Evolutionary conservation across 1,140 invertebrate species (phyloP).

Genomic region (Papilio glaucus): DNA sequence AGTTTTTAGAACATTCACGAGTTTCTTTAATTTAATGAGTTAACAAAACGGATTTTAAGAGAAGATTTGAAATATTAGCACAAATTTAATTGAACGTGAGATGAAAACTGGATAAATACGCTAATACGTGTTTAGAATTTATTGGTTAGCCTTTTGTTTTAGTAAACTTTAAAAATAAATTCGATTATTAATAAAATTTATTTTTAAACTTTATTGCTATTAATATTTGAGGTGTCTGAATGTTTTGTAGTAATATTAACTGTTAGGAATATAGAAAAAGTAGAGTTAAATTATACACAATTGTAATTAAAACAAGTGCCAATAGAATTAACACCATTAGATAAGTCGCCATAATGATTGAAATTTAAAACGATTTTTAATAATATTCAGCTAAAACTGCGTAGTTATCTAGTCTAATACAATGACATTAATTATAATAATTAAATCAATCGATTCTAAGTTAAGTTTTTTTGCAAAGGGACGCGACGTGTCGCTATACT

Average conservation of each 20-base stretch:
- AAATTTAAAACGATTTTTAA: too few relatives aligned
- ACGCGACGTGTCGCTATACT: too few relatives aligned
- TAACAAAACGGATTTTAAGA: background rate
- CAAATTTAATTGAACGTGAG: conserved; percentile 27
- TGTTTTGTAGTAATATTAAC: conserved; percentile 16
- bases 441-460: too few relatives aligned
- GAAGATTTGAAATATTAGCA: conserved; percentile 16
- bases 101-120: conserved; percentile 8
- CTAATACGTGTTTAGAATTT: background rate
- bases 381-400: too few relatives aligned
- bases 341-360: background rate
- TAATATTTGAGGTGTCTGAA: background rate
- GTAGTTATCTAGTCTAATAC: too few relatives aligned
- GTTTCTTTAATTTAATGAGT: background rate
- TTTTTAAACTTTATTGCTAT: background rate
- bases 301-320: conserved; percentile 52
- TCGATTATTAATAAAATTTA: background rate
- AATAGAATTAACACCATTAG: conserved; percentile 59
- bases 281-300: conserved; percentile 38
- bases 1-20: background rate
- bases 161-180: conserved; percentile 11
- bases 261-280: conserved; percentile 1
- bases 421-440: too few relatives aligned
- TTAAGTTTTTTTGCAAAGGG: too few relatives aligned
- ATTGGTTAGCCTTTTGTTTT: background rate